These are phyloP conservation scores for Oryzias dopingdopingensis DNA, from an alignment of 2,797 vertebrate species.

Conservation along the genomic window DNA sequence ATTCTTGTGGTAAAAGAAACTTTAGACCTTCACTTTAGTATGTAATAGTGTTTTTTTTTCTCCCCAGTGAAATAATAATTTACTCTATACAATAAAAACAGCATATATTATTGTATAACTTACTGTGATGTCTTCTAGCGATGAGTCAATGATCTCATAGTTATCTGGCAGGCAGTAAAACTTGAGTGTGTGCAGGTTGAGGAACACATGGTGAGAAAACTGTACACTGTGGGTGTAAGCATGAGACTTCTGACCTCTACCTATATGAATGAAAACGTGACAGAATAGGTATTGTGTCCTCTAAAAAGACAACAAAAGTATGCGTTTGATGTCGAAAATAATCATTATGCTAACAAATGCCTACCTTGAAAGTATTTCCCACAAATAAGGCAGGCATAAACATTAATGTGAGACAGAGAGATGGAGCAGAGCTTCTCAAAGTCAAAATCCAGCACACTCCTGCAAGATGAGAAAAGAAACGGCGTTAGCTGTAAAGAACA, in stretches of 20 bases:
- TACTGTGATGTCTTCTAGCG: slow-evolving; percentile 95
- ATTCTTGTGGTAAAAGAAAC: too few relatives aligned
- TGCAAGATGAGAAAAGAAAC: slow-evolving; percentile 36
- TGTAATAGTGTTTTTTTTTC: too few relatives aligned
- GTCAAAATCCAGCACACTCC: slow-evolving; percentile 96
- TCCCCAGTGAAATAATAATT: too few relatives aligned
- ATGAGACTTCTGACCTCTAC: slow-evolving; percentile 93
- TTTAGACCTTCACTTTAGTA: too few relatives aligned
- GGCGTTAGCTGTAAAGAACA: neutral
- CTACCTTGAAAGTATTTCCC: slow-evolving; percentile 97
- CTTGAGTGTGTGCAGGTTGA: slow-evolving; percentile 95
- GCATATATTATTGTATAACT: slow-evolving; percentile 16
- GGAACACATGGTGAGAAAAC: slow-evolving; percentile 94
- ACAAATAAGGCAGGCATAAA: slow-evolving; percentile 93
- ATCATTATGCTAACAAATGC: neutral
- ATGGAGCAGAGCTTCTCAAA: slow-evolving; percentile 98
- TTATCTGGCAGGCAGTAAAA: slow-evolving; percentile 98
- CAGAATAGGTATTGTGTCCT: too few relatives aligned
- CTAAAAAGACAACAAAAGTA: too few relatives aligned
- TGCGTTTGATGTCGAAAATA: too few relatives aligned
- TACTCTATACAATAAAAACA: too few relatives aligned
- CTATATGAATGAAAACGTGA: slow-evolving; percentile 57
- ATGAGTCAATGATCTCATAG: slow-evolving; percentile 98
- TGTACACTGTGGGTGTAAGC: slow-evolving; percentile 97
- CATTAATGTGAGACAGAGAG: slow-evolving; percentile 95